These are phyloP conservation scores for Acronicta psi DNA, from an alignment of 2,888 invertebrate species.

Conservation along the genomic window DNA sequence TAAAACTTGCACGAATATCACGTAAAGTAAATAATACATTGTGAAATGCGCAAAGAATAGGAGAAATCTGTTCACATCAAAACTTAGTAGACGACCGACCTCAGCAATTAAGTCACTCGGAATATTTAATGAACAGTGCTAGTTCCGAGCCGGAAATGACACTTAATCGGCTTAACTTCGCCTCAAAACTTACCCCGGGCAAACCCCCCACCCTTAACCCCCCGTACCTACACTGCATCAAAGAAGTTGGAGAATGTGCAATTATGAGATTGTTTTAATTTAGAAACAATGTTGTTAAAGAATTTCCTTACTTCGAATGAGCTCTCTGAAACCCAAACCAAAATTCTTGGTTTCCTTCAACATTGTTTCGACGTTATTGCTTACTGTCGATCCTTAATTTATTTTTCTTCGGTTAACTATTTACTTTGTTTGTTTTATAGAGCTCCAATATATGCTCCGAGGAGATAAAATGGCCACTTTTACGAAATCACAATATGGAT, in stretches of 20 bases:
- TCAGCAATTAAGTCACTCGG: slow-evolving; percentile 85
- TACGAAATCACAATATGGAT: too few species aligned
- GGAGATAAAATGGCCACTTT: too few species aligned
- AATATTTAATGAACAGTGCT: slow-evolving; percentile 88
- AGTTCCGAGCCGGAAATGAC: slow-evolving; percentile 87
- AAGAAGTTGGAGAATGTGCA: slow-evolving; percentile 88
- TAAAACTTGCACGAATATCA: background rate
- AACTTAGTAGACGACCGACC: slow-evolving; percentile 78
- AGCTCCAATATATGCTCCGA: slow-evolving; percentile 16
- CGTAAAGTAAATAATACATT: slow-evolving; percentile 27
- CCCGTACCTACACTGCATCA: slow-evolving; percentile 83
- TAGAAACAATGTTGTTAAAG: slow-evolving; percentile 88
- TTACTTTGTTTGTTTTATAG: slow-evolving; percentile 31
- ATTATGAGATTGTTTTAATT: slow-evolving; percentile 89
- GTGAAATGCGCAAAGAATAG: slow-evolving; percentile 58
- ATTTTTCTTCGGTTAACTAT: slow-evolving; percentile 65
- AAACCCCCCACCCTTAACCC: slow-evolving; percentile 56
- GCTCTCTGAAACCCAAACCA: slow-evolving; percentile 82
- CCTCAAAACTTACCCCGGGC: slow-evolving; percentile 82
- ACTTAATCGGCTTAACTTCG: slow-evolving; percentile 87
- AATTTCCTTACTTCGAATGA: slow-evolving; percentile 83
- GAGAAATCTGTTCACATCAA: slow-evolving; percentile 73
- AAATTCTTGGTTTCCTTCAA: slow-evolving; percentile 85
- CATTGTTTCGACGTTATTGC: slow-evolving; percentile 85
- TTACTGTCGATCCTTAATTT: slow-evolving; percentile 72